Evolutionary conservation across 2,888 invertebrate genomes (phyloP).

Genomic region (Acleris sparsana): DNA sequence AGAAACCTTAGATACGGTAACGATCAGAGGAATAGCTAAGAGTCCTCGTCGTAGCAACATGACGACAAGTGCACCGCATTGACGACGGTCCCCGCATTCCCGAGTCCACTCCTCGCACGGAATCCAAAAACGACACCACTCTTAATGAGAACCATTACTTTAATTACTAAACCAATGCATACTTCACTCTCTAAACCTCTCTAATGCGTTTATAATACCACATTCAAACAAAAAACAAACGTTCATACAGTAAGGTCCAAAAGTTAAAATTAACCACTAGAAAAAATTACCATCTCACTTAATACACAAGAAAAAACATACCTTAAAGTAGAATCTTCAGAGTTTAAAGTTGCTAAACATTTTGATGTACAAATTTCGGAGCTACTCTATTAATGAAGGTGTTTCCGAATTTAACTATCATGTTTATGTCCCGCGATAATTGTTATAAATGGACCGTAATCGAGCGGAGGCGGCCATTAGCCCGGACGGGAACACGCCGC

Average conservation of each 20-base stretch:
- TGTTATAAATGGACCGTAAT: conserved; percentile 37
- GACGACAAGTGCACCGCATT: background rate
- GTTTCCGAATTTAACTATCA: conserved; percentile 35
- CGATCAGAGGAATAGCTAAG: too few relatives aligned
- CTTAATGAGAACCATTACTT: conserved; percentile 33
- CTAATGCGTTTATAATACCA: conserved; percentile 35
- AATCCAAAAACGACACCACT: conserved; percentile 26
- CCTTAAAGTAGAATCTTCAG: too few relatives aligned
- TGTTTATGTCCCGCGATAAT: conserved; percentile 34
- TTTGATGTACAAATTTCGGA: conserved; percentile 14
- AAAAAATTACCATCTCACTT: too few relatives aligned
- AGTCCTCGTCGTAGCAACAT: background rate
- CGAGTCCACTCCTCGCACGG: background rate
- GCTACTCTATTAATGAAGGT: conserved; percentile 38
- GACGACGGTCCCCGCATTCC: background rate
- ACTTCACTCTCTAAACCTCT: conserved; percentile 21
- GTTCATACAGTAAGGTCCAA: background rate
- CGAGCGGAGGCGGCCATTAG: conserved; percentile 21
- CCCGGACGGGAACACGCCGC: conserved; percentile 24
- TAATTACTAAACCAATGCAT: conserved; percentile 24
- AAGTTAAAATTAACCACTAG: background rate
- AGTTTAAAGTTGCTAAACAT: background rate
- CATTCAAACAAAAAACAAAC: conserved; percentile 12
- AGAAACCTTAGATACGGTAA: too few relatives aligned
- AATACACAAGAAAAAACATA: too few relatives aligned